Conservation (phyloP, 1,140 invertebrate species). For the Eumaeus atala region DNA sequence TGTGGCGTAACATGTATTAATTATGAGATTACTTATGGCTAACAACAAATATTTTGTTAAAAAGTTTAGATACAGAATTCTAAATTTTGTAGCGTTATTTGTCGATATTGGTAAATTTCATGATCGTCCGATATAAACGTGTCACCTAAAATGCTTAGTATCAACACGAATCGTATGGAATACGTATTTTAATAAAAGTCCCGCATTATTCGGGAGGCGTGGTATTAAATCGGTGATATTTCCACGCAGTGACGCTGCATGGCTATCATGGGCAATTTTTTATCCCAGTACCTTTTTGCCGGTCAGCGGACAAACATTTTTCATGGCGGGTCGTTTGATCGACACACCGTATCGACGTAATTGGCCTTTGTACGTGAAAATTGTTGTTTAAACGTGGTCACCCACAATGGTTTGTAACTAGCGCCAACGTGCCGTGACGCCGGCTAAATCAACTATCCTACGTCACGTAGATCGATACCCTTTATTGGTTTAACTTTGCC, state of each 20-base stretch:
- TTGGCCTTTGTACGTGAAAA: constrained; percentile 46
- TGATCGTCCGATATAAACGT: no score
- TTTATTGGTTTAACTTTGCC: constrained; percentile 1
- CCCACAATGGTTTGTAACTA: constrained; percentile 22
- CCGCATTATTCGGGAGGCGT: constrained; percentile 1
- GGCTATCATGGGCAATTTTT: constrained; percentile 31
- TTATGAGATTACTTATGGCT: no score
- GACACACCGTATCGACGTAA: constrained; percentile 41
- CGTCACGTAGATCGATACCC: neutral
- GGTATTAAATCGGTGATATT: constrained; percentile 21
- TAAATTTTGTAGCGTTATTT: no score
- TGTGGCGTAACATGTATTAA: no score
- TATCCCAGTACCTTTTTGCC: constrained; percentile 30
- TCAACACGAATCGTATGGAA: neutral
- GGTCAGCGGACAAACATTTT: constrained; percentile 37
- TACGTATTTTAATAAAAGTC: constrained; percentile 8
- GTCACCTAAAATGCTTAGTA: no score
- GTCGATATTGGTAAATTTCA: no score
- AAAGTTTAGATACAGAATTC: no score
- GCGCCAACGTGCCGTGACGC: neutral
- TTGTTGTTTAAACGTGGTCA: constrained; percentile 39
- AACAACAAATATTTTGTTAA: no score
- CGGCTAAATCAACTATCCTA: no score
- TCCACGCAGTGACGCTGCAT: constrained; percentile 23
- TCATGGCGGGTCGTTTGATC: constrained; percentile 37